These are phyloP conservation scores for Aphelenchoides avenae DNA, from an alignment of 1,140 invertebrate genomes.

Conservation along the genomic window DNA sequence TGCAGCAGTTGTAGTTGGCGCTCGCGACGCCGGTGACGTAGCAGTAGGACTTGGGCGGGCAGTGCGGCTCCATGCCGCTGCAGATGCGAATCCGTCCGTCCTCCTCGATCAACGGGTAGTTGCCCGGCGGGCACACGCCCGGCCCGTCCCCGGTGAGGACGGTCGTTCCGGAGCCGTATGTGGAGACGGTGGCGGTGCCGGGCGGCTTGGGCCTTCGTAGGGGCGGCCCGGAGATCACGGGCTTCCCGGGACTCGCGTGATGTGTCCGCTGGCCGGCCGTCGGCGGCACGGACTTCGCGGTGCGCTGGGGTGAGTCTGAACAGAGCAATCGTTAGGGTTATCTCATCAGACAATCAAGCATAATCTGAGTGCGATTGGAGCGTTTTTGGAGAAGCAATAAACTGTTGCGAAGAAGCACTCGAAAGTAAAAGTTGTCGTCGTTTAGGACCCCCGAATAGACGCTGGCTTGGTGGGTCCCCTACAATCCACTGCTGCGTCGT, in stretches of 20 bases:
- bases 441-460: no score
- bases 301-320: no score
- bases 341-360: not conserved
- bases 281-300: no score
- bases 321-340: slow-evolving; percentile 1
- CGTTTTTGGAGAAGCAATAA: no score
- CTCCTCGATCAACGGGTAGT: slow-evolving; percentile 43
- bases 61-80: slow-evolving; percentile 55
- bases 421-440: no score
- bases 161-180: not conserved
- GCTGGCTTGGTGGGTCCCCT: no score
- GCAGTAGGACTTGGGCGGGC: slow-evolving; percentile 56
- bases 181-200: slow-evolving; percentile 7
- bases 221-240: slow-evolving; percentile 26
- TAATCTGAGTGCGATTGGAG: no score
- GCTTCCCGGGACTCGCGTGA: not conserved
- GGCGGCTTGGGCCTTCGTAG: slow-evolving; percentile 40
- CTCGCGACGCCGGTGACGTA: slow-evolving; percentile 58
- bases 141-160: slow-evolving; percentile 1
- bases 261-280: no score
- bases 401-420: no score
- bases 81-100: slow-evolving; percentile 43
- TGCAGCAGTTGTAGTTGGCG: slow-evolving; percentile 57
- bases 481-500: no score
- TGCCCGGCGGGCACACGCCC: slow-evolving; percentile 54